A percentile compares a stretch with the other conserved stretches of the same genome.
phyloP scores from a whole-genome alignment of 2,113 vertebrate genomes.

The Clinocottus analis region DNA sequence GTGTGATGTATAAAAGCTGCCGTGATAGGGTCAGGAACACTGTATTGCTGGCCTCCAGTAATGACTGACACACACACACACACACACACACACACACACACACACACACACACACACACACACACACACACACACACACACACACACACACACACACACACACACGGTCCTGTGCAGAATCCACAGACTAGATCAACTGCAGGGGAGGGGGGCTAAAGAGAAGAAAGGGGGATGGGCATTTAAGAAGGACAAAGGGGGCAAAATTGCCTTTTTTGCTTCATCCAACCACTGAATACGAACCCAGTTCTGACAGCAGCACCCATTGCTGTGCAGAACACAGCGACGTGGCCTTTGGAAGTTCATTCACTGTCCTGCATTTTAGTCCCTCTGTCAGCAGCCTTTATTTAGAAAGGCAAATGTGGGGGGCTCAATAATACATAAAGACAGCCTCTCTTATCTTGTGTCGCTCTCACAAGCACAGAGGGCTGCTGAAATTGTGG shows the following conservation, averaged over 20 bases:
- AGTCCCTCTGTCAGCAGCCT: slow-evolving; percentile 71
- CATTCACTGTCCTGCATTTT: slow-evolving; percentile 64
- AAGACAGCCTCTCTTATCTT: slow-evolving; percentile 67
- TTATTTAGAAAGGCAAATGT: slow-evolving; percentile 73
- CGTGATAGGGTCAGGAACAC: slow-evolving; percentile 59
- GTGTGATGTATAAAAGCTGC: slow-evolving; percentile 20
- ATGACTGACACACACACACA: slow-evolving; percentile 29
- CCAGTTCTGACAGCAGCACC: slow-evolving; percentile 61
- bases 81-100: too few relatives aligned
- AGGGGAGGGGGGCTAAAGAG: background rate
- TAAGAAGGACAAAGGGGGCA: slow-evolving; percentile 56
- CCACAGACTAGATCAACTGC: slow-evolving; percentile 30
- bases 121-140: background rate
- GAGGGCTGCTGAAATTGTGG: slow-evolving; percentile 39
- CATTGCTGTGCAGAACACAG: slow-evolving; percentile 37
- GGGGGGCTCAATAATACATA: slow-evolving; percentile 72
- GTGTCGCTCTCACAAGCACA: slow-evolving; percentile 53
- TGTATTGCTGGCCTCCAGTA: slow-evolving; percentile 52
- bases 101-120: slow-evolving; percentile 26
- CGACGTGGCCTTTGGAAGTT: slow-evolving; percentile 68
- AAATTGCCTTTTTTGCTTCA: slow-evolving; percentile 33
- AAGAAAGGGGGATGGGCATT: slow-evolving; percentile 49
- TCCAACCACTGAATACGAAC: slow-evolving; percentile 58
- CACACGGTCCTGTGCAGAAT: slow-evolving; percentile 13
- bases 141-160: background rate